Percentiles rank a stretch among this genome's conserved stretches.
Evolutionary conservation across 2,888 invertebrate species (phyloP).

Genomic region (Prenolepis imparis): DNA sequence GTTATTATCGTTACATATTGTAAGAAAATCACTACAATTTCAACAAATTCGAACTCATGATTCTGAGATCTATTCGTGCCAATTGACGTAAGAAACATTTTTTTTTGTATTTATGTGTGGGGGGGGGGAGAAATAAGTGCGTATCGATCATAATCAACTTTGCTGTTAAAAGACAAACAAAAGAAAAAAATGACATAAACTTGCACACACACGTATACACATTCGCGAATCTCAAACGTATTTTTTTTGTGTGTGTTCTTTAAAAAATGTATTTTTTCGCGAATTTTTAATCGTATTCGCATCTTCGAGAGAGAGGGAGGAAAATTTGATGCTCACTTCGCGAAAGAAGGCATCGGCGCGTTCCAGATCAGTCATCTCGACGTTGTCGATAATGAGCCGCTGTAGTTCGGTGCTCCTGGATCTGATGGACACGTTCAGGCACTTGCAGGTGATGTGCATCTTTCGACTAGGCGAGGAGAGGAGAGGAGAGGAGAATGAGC

Average conservation of each 20-base stretch:
- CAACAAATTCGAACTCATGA: not conserved
- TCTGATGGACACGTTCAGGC: slow-evolving; percentile 91
- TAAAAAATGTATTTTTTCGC: not conserved
- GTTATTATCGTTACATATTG: not conserved
- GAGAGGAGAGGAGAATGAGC: not conserved
- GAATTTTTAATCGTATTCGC: slow-evolving; percentile 84
- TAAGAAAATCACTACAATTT: not conserved
- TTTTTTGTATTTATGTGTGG: not conserved
- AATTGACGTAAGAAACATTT: not conserved
- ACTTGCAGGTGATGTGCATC: slow-evolving; percentile 90
- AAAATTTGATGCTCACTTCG: slow-evolving; percentile 87
- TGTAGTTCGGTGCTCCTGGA: slow-evolving; percentile 88
- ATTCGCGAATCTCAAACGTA: not conserved
- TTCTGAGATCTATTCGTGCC: not conserved
- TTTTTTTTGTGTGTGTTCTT: not conserved
- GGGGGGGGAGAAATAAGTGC: not conserved
- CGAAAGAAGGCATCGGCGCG: slow-evolving; percentile 90
- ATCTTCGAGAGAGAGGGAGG: not conserved
- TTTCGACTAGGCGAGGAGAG: slow-evolving; percentile 62
- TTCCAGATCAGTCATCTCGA: slow-evolving; percentile 88
- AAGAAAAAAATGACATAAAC: not conserved
- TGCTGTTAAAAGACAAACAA: not conserved
- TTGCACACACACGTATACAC: not conserved
- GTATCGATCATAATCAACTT: not conserved
- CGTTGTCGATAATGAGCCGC: slow-evolving; percentile 87